Conservation (phyloP, 2,113 vertebrate genomes). For the Cyphomyrus plagiostoma region DNA sequence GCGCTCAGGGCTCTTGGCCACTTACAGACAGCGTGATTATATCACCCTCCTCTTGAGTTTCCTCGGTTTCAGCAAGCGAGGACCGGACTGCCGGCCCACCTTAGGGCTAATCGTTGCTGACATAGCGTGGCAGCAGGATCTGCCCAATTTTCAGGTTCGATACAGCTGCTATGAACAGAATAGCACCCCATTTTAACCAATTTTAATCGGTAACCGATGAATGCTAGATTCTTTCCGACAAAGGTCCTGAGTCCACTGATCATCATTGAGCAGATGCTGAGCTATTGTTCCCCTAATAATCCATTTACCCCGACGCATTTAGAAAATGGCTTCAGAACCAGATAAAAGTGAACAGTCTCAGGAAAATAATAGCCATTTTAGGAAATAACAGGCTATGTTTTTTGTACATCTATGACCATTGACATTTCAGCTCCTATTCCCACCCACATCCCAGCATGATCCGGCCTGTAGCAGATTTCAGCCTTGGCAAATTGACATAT, state of each 20-base stretch:
- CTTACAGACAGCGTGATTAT: constrained; percentile 17
- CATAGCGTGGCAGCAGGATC: neutral
- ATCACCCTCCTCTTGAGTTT: neutral
- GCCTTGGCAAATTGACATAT: neutral
- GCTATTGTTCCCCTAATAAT: neutral
- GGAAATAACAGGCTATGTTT: neutral
- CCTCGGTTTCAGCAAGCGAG: neutral
- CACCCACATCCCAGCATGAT: neutral
- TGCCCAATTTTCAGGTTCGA: neutral
- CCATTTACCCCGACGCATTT: neutral
- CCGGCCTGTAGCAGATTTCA: neutral
- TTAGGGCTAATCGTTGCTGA: neutral
- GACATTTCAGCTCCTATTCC: neutral
- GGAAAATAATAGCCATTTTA: neutral
- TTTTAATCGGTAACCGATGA: neutral
- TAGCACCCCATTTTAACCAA: too few species aligned
- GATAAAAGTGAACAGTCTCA: neutral
- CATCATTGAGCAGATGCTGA: neutral
- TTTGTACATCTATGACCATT: neutral
- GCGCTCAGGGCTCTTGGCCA: constrained; percentile 8
- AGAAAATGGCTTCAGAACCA: neutral
- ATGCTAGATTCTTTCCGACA: neutral
- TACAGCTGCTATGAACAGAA: too few species aligned
- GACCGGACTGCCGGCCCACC: neutral
- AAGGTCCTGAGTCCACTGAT: neutral